Evolutionary conservation across 2,113 vertebrate genomes (phyloP).

Genomic region (Andinoacara biseriatus): DNA sequence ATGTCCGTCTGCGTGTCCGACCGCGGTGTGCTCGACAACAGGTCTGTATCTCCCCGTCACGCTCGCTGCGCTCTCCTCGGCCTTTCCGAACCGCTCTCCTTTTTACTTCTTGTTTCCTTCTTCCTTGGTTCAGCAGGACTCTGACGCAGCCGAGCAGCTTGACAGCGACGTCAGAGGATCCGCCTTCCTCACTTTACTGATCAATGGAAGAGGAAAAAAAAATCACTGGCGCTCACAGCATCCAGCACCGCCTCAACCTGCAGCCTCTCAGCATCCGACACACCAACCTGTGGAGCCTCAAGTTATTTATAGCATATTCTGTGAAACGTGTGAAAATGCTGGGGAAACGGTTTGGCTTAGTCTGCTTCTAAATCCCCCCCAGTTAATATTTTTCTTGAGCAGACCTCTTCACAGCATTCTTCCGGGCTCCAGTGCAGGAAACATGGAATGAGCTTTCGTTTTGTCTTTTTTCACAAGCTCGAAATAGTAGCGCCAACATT

Average conservation of each 20-base stretch:
- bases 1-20: conserved; percentile 71
- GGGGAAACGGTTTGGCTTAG: neutral
- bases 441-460: neutral
- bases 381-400: neutral
- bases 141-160: conserved; percentile 75
- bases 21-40: conserved; percentile 28
- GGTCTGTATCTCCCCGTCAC: neutral
- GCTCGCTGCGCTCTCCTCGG: conserved; percentile 20
- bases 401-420: neutral
- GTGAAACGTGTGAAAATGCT: conserved; percentile 1
- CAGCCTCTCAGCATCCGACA: conserved; percentile 30
- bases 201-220: conserved; percentile 67
- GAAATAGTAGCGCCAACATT: neutral
- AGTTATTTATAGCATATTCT: conserved; percentile 52
- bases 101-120: conserved; percentile 45
- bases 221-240: conserved; percentile 10
- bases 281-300: conserved; percentile 52
- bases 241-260: conserved; percentile 40
- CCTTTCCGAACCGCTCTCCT: conserved; percentile 7
- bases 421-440: neutral
- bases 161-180: conserved; percentile 69
- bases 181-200: conserved; percentile 55
- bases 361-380: neutral
- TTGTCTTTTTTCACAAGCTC: conserved; percentile 5
- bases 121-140: conserved; percentile 63